Percentiles rank a stretch among this genome's conserved stretches.
Conservation (phyloP, 2,797 vertebrate species). For the Aldrovandia affinis region DNA sequence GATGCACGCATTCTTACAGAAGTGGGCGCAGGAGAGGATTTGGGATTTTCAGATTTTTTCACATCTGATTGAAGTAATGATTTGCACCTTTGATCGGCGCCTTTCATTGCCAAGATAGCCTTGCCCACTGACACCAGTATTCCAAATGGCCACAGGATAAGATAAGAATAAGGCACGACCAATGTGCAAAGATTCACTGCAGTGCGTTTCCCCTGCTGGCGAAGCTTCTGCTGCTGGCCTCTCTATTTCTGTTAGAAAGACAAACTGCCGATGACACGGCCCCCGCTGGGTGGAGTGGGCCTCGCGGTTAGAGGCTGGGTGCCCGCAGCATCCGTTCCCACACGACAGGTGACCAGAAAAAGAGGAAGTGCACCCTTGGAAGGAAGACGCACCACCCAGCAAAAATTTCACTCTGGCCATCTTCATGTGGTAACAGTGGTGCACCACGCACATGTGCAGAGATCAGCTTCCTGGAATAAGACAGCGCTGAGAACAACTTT, state of each 20-base stretch:
- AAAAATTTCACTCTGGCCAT: slow-evolving; percentile 8
- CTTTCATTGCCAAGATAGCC: too few species aligned
- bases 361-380: slow-evolving; percentile 24
- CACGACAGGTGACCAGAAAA: slow-evolving; percentile 26
- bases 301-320: slow-evolving; percentile 14
- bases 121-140: neutral
- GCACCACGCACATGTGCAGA: neutral
- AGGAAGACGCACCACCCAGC: neutral
- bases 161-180: neutral
- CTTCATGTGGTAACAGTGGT: slow-evolving; percentile 4
- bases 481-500: neutral
- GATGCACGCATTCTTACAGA: neutral
- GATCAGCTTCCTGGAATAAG: neutral
- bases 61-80: neutral
- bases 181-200: neutral
- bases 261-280: neutral
- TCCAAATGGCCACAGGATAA: neutral
- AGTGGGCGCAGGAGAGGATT: neutral
- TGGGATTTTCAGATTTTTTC: neutral
- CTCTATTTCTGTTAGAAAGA: slow-evolving; percentile 10
- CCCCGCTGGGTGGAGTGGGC: slow-evolving; percentile 11
- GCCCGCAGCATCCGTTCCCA: slow-evolving; percentile 37
- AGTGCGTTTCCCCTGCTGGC: neutral
- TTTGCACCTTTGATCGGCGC: too few species aligned
- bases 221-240: neutral